phyloP scores from a whole-genome alignment of 37 sponge, comb jelly and placozoan genomes.

The Mnemiopsis leidyi region DNA sequence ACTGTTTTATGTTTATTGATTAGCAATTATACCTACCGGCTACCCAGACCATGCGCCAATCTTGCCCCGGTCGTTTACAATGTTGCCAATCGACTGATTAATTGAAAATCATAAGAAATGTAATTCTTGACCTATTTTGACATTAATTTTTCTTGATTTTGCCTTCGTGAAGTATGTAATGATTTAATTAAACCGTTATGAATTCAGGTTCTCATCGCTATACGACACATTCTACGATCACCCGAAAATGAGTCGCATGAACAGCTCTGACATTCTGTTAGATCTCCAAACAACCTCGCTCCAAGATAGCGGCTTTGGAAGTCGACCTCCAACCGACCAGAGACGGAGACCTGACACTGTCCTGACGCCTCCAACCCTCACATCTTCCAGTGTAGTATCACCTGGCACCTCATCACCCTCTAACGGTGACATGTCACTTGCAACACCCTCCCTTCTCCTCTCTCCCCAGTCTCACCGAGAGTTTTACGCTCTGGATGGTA shows the following conservation, averaged over 20 bases:
- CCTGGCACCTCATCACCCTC: neutral
- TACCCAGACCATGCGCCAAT: too few relatives aligned
- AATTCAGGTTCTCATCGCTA: slow-evolving; percentile 17
- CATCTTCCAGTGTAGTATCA: neutral
- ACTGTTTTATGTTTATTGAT: too few relatives aligned
- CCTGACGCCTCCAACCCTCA: neutral
- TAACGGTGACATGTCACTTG: neutral
- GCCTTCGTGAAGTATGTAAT: too few relatives aligned
- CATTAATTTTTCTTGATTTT: too few relatives aligned
- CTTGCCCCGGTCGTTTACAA: too few relatives aligned
- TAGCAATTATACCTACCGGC: too few relatives aligned
- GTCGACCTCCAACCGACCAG: neutral
- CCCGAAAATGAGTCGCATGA: slow-evolving; percentile 18
- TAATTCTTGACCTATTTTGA: too few relatives aligned
- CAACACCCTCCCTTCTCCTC: neutral
- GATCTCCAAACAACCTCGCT: neutral
- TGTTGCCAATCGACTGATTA: too few relatives aligned
- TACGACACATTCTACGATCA: slow-evolving; percentile 53
- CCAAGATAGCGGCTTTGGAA: neutral
- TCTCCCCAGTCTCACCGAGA: neutral
- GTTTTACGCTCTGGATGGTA: neutral
- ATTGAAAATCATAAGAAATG: too few relatives aligned
- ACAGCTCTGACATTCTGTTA: neutral
- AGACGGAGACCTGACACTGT: neutral
- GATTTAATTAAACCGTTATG: too few relatives aligned